Evolutionary conservation across 2,797 vertebrate species (phyloP), one percentile per base, ranked within the genome.

Genomic region (Tenualosa ilisha): DNA sequence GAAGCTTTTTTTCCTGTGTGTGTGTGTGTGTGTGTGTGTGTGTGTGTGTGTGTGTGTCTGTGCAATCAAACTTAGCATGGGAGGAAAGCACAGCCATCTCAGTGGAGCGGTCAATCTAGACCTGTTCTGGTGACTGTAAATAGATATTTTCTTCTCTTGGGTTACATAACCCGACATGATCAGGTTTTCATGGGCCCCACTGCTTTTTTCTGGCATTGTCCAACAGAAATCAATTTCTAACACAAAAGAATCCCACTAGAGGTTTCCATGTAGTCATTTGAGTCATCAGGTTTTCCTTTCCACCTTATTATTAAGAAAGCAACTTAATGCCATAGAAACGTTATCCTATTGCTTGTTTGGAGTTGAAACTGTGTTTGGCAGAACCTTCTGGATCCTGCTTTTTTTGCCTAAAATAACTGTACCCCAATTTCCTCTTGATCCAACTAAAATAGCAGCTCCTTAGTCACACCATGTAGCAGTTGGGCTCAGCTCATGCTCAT

Each of bases 1-100:
- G 83, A 63, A 86, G 85, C 88, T 87, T 86, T 89, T 43, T 40
- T 22, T 85, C 43, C 13, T 72, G 26, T 31, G 65, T 72, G 65
- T 72, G 65, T 13, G 65, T 31, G 65, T 68, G 63, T n/a, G 63
- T 26, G 63, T 26, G 26, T 26, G 24, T 31, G n/a, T 68, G 63
- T 31, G 8, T 31, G 63, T 31, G 63, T 17, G 65, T 72, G 65
- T 40, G 65, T 72, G 65, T 37, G 65, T 79, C 31, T 86, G 54
- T 85, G 84, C 82, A 82, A 85, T 88, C 81, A 50, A 43, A 40
- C 40, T 6, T 75, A 61, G 31, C 40, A 17, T 75, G 68, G 68
- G 68, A 75, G 31, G 31, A 43, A 75, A 75, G 37, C 37, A 75
- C 68, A 56, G 68, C 53, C 53, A 26, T 56, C 50, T 81, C 68